These are phyloP conservation scores for Metacarcinus magister DNA, from an alignment of 2,888 invertebrate species.

Conservation along the genomic window DNA sequence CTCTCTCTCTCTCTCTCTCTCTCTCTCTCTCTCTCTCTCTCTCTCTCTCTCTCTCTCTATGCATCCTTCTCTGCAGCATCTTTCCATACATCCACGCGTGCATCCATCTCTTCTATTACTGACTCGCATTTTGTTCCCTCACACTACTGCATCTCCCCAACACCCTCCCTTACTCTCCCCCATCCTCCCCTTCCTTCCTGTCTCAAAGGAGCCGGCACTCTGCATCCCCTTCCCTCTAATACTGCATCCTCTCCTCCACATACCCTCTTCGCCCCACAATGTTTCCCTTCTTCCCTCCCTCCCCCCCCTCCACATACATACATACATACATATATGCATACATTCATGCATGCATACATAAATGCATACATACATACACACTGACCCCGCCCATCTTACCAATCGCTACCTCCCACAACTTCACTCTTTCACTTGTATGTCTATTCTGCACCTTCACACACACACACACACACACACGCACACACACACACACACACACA, in stretches of 20 bases:
- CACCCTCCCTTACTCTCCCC: not conserved
- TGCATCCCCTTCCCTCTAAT: not conserved
- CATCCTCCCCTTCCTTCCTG: not conserved
- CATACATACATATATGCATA: not conserved
- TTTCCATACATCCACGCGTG: not conserved
- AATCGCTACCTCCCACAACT: not conserved
- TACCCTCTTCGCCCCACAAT: not conserved
- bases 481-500: constrained; percentile 16
- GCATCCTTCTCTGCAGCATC: not conserved
- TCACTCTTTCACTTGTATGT: not conserved
- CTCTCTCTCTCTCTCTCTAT: not conserved
- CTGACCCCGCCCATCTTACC: too few relatives aligned
- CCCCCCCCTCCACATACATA: not conserved
- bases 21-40: not conserved
- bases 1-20: not conserved
- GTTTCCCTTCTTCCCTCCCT: not conserved
- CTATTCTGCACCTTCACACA: not conserved
- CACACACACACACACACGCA: not conserved
- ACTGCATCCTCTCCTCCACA: not conserved
- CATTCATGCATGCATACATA: not conserved
- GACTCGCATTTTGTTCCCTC: not conserved
- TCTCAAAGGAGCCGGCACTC: not conserved
- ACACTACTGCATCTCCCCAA: constrained; percentile 13
- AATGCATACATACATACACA: not conserved
- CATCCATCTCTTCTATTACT: not conserved